Evolutionary conservation across 1,140 invertebrate genomes (phyloP).

Genomic region (Drosophila kepulauana): DNA sequence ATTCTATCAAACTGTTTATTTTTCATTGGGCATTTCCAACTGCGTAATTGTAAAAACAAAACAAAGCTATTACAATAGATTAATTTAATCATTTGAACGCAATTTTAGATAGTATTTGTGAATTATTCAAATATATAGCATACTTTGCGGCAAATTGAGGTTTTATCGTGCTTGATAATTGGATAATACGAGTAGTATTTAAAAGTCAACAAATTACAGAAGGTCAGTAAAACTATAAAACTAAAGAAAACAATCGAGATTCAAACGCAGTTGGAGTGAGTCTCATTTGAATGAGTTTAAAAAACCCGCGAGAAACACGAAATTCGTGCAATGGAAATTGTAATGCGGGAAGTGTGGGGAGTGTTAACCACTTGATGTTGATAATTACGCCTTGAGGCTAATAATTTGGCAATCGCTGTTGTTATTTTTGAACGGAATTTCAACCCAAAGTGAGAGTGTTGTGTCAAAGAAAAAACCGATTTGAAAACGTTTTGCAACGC

Average conservation of each 20-base stretch:
- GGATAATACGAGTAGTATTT: background rate
- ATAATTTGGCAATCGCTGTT: slow-evolving; percentile 20
- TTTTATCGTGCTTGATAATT: background rate
- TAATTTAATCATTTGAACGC: background rate
- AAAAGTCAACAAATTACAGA: background rate
- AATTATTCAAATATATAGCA: slow-evolving; percentile 8
- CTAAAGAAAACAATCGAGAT: background rate
- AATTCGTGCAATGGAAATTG: slow-evolving; percentile 19
- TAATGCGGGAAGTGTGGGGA: background rate
- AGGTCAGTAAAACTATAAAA: slow-evolving; percentile 1
- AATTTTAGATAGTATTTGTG: background rate
- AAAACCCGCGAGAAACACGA: slow-evolving; percentile 10
- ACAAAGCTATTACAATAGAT: background rate
- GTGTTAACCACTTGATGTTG: background rate
- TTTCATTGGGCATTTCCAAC: background rate
- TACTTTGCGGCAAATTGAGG: slow-evolving; percentile 17
- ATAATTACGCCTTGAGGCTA: slow-evolving; percentile 11
- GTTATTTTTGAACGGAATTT: slow-evolving; percentile 14
- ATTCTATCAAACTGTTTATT: slow-evolving; percentile 11
- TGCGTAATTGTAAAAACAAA: slow-evolving; percentile 2
- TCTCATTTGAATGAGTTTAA: background rate
- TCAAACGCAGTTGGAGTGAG: background rate
- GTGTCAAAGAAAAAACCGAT: slow-evolving; percentile 29
- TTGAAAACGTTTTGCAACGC: slow-evolving; percentile 53
- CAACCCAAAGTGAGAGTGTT: slow-evolving; percentile 13